These are phyloP conservation scores for Ichneumoninae sp. DNA, from an alignment of 2,888 invertebrate genomes.

Conservation along the genomic window DNA sequence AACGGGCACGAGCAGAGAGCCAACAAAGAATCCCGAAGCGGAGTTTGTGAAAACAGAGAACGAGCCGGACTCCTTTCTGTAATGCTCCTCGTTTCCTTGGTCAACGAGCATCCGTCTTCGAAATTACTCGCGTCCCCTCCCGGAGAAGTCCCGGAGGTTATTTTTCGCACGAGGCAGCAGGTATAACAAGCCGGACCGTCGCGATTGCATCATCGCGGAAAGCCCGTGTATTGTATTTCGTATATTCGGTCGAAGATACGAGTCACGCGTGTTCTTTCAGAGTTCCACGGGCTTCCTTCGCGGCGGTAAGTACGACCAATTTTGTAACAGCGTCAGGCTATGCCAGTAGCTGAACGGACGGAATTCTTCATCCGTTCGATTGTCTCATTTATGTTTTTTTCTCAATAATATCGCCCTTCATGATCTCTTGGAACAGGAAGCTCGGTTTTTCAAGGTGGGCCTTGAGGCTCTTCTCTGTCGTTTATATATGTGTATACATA, in stretches of 20 bases:
- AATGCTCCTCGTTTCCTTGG: slow-evolving; percentile 53
- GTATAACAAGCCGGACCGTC: slow-evolving; percentile 15
- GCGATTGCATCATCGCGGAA: slow-evolving; percentile 52
- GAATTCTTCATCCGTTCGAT: slow-evolving; percentile 40
- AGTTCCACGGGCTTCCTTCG: not conserved
- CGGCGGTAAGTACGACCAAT: not conserved
- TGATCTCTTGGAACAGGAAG: slow-evolving; percentile 44
- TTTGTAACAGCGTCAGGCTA: not conserved
- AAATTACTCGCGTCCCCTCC: slow-evolving; percentile 29
- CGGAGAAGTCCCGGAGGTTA: not conserved
- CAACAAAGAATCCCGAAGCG: slow-evolving; percentile 5
- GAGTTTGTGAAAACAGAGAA: not conserved
- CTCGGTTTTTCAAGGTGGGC: slow-evolving; percentile 59
- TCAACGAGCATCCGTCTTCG: slow-evolving; percentile 56
- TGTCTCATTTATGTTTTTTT: slow-evolving; percentile 15
- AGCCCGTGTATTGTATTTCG: slow-evolving; percentile 19
- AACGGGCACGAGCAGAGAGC: not conserved
- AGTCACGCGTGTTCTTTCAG: not conserved
- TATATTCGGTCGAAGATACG: not conserved
- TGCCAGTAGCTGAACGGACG: not conserved
- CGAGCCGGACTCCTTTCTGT: slow-evolving; percentile 11
- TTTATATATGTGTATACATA: not conserved
- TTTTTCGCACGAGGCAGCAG: slow-evolving; percentile 33
- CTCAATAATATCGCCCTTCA: slow-evolving; percentile 25
- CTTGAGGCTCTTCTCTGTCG: slow-evolving; percentile 9